Conservation (phyloP, 2,888 invertebrate genomes). For the Octonoba sinensis region DNA sequence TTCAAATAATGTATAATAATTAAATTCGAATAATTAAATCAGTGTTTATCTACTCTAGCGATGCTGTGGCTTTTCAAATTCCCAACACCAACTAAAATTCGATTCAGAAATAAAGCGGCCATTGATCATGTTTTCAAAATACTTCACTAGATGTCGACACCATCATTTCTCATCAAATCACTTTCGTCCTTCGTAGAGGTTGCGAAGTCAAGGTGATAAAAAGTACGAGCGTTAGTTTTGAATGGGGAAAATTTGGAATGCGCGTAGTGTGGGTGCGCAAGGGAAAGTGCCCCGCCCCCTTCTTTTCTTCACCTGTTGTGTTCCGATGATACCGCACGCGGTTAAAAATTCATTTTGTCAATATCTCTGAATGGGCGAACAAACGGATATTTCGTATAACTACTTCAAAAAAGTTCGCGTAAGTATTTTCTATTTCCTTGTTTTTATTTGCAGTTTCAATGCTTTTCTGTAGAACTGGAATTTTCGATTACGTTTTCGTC, state of each 20-base stretch:
- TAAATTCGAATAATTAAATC: too few species aligned
- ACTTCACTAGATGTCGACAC: constrained; percentile 36
- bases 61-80: too few species aligned
- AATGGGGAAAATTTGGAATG: constrained; percentile 24
- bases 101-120: not conserved
- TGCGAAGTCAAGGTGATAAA: constrained; percentile 31
- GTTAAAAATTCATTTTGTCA: constrained; percentile 29
- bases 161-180: not conserved
- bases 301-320: constrained; percentile 22
- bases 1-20: too few species aligned
- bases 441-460: not conserved
- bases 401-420: constrained; percentile 54
- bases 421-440: constrained; percentile 29
- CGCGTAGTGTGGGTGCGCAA: constrained; percentile 11
- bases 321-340: constrained; percentile 24
- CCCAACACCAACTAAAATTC: too few species aligned
- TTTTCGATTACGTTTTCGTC: too few species aligned
- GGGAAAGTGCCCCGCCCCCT: constrained; percentile 26
- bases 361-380: constrained; percentile 31
- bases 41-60: too few species aligned
- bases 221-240: constrained; percentile 27
- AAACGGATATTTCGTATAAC: constrained; percentile 43
- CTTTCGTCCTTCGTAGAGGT: constrained; percentile 5
- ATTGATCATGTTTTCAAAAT: not conserved
- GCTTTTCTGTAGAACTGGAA: not conserved